Conservation (phyloP, 2,113 vertebrate genomes). For the Festucalex cinctus region DNA sequence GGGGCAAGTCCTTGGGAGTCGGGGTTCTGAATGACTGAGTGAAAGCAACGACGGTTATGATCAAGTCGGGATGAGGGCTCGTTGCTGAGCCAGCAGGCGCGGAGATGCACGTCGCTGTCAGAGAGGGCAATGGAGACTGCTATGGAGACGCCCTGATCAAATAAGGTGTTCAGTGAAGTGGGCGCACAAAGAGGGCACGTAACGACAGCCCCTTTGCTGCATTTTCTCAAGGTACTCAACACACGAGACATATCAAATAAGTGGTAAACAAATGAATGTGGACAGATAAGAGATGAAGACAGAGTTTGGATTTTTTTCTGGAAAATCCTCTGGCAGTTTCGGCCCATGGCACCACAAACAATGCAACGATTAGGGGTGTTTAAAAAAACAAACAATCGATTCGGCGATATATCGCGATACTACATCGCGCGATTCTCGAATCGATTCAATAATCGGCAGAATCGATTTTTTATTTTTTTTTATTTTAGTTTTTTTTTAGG, state of each 20-base stretch:
- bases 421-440: too few relatives aligned
- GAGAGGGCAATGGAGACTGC: constrained; percentile 39
- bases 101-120: constrained; percentile 25
- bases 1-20: constrained; percentile 42
- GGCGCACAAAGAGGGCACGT: constrained; percentile 18
- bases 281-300: not conserved
- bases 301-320: not conserved
- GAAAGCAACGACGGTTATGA: constrained; percentile 60
- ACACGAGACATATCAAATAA: not conserved
- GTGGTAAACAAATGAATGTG: not conserved
- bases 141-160: constrained; percentile 45
- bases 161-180: constrained; percentile 30
- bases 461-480: too few relatives aligned
- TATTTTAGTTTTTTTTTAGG: too few relatives aligned
- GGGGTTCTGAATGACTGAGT: constrained; percentile 24
- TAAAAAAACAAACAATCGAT: too few relatives aligned
- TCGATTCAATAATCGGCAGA: too few relatives aligned
- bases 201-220: constrained; percentile 23
- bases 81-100: constrained; percentile 31
- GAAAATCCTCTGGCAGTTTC: not conserved
- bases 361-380: too few relatives aligned
- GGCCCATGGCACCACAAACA: not conserved
- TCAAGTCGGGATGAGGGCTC: constrained; percentile 43
- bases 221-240: not conserved
- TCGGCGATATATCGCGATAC: too few relatives aligned